Evolutionary conservation across 1,140 invertebrate genomes (phyloP).

Genomic region (Myzus persicae): DNA sequence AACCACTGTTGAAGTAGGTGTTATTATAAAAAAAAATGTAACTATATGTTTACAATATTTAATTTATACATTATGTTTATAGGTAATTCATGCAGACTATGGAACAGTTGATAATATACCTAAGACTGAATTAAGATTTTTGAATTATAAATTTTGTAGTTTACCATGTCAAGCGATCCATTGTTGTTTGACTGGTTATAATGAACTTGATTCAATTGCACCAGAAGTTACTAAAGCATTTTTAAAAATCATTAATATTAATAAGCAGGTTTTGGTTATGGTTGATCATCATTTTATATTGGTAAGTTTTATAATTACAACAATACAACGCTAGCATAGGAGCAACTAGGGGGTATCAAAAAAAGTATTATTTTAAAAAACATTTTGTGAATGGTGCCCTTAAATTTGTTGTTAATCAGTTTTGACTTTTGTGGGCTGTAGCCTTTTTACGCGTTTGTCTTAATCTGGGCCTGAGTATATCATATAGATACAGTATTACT

Average conservation of each 20-base stretch:
- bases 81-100: constrained; percentile 37
- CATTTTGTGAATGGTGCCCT: too few relatives aligned
- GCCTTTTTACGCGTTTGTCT: too few relatives aligned
- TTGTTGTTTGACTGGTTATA: constrained; percentile 38
- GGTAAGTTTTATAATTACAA: background rate
- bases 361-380: too few relatives aligned
- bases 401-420: background rate
- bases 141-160: background rate
- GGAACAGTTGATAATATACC: constrained; percentile 24
- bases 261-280: background rate
- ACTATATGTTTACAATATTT: background rate
- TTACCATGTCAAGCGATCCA: constrained; percentile 42
- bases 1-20: constrained; percentile 7
- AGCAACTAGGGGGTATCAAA: too few relatives aligned
- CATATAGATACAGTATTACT: too few relatives aligned
- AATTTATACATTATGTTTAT: background rate
- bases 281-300: constrained; percentile 21
- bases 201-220: background rate
- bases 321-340: too few relatives aligned
- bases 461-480: too few relatives aligned
- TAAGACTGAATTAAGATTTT: background rate
- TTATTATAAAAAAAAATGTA: background rate
- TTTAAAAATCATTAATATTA: background rate
- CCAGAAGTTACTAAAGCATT: constrained; percentile 15
- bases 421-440: too few relatives aligned